Evolutionary conservation across 1,140 invertebrate species (phyloP).

Genomic region (Bombus soroeensis): DNA sequence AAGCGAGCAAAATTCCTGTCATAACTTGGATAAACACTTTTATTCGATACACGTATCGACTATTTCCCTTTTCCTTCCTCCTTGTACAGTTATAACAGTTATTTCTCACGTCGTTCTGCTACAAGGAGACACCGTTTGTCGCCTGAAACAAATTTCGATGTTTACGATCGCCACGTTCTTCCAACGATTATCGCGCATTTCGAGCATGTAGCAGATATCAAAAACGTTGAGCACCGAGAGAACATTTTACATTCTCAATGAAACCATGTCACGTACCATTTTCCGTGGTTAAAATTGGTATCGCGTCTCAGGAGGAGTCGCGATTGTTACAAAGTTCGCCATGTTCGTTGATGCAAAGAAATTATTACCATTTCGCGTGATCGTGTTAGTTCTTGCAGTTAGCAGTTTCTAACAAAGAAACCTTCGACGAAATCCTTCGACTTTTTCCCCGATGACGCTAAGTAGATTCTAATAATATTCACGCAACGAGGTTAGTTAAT

Average conservation of each 20-base stretch:
- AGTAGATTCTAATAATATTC: slow-evolving; percentile 21
- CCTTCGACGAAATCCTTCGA: slow-evolving; percentile 2
- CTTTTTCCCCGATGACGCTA: neutral
- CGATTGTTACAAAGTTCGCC: neutral
- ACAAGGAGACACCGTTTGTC: neutral
- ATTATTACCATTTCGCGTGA: slow-evolving; percentile 19
- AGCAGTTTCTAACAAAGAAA: neutral
- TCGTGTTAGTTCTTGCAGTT: neutral
- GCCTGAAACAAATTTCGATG: neutral
- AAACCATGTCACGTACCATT: neutral
- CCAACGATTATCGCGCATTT: neutral
- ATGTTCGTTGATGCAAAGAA: too few species aligned
- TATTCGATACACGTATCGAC: neutral
- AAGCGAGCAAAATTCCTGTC: neutral
- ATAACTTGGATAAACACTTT: neutral
- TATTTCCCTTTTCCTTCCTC: neutral
- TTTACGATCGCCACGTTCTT: neutral
- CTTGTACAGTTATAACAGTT: neutral
- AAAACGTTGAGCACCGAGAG: neutral
- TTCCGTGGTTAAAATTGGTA: neutral
- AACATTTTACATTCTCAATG: neutral
- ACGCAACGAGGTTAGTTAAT: neutral
- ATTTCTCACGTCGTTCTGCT: neutral
- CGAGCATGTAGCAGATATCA: neutral
- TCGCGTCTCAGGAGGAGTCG: neutral